Evolutionary conservation across 2,797 vertebrate genomes (phyloP).

Genomic region (Crenichthys baileyi): DNA sequence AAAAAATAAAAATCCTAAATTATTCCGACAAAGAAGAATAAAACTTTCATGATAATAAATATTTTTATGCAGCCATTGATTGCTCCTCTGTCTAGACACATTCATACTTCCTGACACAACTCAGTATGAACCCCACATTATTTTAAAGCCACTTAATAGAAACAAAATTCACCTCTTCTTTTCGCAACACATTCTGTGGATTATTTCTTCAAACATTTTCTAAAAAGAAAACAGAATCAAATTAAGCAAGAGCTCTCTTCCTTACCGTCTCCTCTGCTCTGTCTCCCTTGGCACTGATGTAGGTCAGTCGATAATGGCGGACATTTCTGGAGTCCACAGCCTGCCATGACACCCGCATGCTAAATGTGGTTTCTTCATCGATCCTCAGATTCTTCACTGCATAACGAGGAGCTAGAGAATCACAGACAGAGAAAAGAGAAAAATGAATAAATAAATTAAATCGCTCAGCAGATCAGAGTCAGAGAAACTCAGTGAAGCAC

Average conservation of each 20-base stretch:
- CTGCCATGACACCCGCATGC: slow-evolving; percentile 89
- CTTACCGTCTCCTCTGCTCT: slow-evolving; percentile 87
- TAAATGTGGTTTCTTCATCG: slow-evolving; percentile 90
- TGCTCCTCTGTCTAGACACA: not conserved
- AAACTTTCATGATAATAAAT: not conserved
- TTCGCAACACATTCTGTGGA: not conserved
- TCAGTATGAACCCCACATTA: not conserved
- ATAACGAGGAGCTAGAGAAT: slow-evolving; percentile 80
- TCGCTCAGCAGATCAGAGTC: not conserved
- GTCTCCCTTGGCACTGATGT: slow-evolving; percentile 84
- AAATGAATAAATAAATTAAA: not conserved
- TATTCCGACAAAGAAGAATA: not conserved
- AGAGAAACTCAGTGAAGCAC: slow-evolving; percentile 3
- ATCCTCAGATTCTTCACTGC: slow-evolving; percentile 87
- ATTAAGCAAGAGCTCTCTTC: not conserved
- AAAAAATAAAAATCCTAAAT: not conserved
- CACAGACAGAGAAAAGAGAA: not conserved
- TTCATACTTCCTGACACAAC: not conserved
- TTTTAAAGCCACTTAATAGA: not conserved
- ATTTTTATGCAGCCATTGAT: not conserved
- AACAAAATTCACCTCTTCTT: not conserved
- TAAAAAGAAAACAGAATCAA: not conserved
- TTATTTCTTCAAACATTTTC: not conserved
- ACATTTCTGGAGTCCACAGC: slow-evolving; percentile 78
- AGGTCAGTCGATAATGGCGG: slow-evolving; percentile 88